These are phyloP conservation scores for Rhea americana DNA, from an alignment of 2,113 vertebrate genomes.

Conservation along the genomic window DNA sequence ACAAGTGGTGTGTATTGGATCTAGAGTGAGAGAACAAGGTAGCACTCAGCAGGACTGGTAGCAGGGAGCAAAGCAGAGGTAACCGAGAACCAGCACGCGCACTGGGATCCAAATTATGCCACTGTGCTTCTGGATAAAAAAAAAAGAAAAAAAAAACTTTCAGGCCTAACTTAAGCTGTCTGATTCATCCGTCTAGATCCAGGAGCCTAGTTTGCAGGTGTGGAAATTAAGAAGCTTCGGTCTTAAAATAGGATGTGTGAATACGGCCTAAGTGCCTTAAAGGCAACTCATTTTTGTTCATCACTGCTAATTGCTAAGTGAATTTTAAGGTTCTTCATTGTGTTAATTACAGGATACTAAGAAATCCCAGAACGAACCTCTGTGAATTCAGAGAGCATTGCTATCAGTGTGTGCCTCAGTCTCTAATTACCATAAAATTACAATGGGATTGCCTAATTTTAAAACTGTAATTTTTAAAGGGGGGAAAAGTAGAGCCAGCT, in stretches of 20 bases:
- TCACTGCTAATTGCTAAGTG: conserved; percentile 69
- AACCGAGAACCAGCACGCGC: neutral
- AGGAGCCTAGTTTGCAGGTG: conserved; percentile 58
- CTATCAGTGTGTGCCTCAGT: conserved; percentile 32
- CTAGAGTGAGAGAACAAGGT: neutral
- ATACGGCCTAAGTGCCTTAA: conserved; percentile 61
- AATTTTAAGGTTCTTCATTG: conserved; percentile 65
- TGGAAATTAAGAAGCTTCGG: conserved; percentile 50
- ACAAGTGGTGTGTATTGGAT: neutral
- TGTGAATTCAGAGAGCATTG: conserved; percentile 43
- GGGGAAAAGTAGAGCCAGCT: conserved; percentile 6
- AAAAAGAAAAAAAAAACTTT: neutral
- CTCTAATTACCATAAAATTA: conserved; percentile 63
- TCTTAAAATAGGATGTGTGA: conserved; percentile 66
- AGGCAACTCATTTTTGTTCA: conserved; percentile 69
- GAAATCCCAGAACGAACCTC: conserved; percentile 60
- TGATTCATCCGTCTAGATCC: conserved; percentile 57
- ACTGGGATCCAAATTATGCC: neutral
- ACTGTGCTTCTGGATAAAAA: neutral
- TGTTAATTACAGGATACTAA: conserved; percentile 70
- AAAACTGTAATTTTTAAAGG: conserved; percentile 18
- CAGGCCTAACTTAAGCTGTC: conserved; percentile 40
- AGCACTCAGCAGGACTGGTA: neutral
- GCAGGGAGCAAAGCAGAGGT: neutral
- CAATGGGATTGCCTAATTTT: conserved; percentile 61